Evolutionary conservation across 2,113 vertebrate genomes (phyloP).

Genomic region (Oryzias celebensis): DNA sequence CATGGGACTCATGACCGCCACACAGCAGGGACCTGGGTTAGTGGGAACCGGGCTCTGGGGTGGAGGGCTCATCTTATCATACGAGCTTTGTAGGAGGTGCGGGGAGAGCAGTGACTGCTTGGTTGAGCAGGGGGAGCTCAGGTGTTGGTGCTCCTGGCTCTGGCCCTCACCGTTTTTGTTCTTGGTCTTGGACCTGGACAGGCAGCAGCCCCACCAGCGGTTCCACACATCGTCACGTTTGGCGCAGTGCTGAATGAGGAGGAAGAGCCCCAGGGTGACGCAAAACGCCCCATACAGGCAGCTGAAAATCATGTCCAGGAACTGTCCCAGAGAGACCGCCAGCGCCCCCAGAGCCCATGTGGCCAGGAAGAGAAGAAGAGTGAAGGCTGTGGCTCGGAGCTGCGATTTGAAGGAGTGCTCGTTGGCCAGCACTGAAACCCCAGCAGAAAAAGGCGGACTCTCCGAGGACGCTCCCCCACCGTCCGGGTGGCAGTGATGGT

Average conservation of each 20-base stretch:
- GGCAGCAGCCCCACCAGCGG: constrained; percentile 92
- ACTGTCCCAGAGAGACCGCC: constrained; percentile 89
- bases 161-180: constrained; percentile 17
- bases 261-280: constrained; percentile 93
- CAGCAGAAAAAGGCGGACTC: constrained; percentile 66
- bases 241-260: constrained; percentile 97
- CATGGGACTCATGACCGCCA: constrained; percentile 81
- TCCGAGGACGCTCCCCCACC: constrained; percentile 52
- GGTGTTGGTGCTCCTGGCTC: constrained; percentile 64
- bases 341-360: constrained; percentile 94
- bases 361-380: constrained; percentile 86
- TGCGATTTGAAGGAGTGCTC: constrained; percentile 97
- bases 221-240: constrained; percentile 97
- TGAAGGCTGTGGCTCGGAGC: constrained; percentile 89
- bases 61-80: constrained; percentile 81
- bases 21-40: constrained; percentile 80
- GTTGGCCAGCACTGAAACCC: constrained; percentile 84
- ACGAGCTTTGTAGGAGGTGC: constrained; percentile 72
- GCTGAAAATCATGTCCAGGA: constrained; percentile 98
- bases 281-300: constrained; percentile 96
- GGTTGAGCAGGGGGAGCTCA: constrained; percentile 76
- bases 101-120: constrained; percentile 75
- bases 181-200: constrained; percentile 47
- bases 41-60: constrained; percentile 72
- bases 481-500: constrained; percentile 70